Evolutionary conservation across 2,888 invertebrate species (phyloP), one percentile per base, ranked within the genome.

Genomic region (Xylophagus ater): DNA sequence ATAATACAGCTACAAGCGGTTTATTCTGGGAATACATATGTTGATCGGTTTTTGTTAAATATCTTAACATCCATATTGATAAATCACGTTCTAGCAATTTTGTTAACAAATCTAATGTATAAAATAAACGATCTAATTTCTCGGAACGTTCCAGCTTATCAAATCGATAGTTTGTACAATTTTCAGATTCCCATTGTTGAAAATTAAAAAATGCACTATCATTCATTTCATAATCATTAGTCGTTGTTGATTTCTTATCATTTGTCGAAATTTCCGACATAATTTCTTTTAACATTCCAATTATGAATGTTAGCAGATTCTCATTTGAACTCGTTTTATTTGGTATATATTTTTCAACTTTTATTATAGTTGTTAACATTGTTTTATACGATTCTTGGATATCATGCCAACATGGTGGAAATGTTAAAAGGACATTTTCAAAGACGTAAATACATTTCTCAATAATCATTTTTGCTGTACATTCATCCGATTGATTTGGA

Each of bases 81-180:
- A 73, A 62, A 58, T 75, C 73, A 55, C 61, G 64, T 53, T 73
- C 73, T 37, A 75, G 51, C 23, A 74, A 54, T 53, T 72, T 68
- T 40, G 71, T 59, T 2, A 73, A 43, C 47, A 68, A 63, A 43
- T 70, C 65, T 14, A 75, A 50, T 4, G 69, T 67, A 24, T 66
- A 57, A 57, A 70, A 69, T 2, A 74, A 45, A 19, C 75, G 62
- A 8, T 69, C 62, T 42, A 75, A 62, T 36, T 72, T 67, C 4
- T 67, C 65, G 8, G 47, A 49, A 39, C 66, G 33, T 0, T 46
- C 42, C 1, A 54, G 47, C 1, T 49, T 49, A 18, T 44, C 42
- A 18, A 50, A 56, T 7, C 50, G 50, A 34, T 54, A 51, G 9
- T 50, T 43, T 6, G 48, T 21, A 9, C 3, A 21, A 14, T 32